Evolutionary conservation across 2,797 vertebrate species (phyloP).

Genomic region (Moxostoma hubbsi): DNA sequence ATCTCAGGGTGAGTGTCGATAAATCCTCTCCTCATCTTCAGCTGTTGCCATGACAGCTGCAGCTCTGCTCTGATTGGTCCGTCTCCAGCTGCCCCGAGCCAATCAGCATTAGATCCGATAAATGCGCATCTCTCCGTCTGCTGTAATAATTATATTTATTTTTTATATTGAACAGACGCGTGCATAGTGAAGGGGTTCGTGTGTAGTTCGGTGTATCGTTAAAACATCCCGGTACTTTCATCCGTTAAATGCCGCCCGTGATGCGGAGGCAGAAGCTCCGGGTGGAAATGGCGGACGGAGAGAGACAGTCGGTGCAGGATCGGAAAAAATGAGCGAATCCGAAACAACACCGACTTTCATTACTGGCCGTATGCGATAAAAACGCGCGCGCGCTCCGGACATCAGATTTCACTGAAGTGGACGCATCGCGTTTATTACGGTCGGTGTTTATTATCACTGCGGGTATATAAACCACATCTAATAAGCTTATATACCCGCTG

Average conservation of each 20-base stretch:
- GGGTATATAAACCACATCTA: background rate
- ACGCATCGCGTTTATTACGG: constrained; percentile 8
- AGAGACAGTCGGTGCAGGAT: background rate
- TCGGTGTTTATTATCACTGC: background rate
- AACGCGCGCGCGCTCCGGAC: background rate
- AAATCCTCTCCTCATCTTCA: background rate
- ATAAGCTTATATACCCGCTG: too few species aligned
- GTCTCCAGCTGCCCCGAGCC: constrained; percentile 48
- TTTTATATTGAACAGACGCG: background rate
- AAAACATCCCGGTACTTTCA: background rate
- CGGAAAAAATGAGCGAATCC: constrained; percentile 39
- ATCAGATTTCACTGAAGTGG: background rate
- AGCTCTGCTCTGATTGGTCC: constrained; percentile 64
- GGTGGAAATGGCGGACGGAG: constrained; percentile 60
- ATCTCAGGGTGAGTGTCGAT: too few species aligned
- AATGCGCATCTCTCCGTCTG: constrained; percentile 43
- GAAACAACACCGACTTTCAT: background rate
- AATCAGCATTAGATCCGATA: constrained; percentile 68
- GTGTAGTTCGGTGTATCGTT: too few species aligned
- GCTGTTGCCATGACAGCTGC: constrained; percentile 71
- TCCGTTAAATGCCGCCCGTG: background rate
- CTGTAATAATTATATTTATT: background rate
- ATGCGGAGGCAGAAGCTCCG: constrained; percentile 33
- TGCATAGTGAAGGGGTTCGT: background rate
- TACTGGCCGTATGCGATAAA: background rate